These are phyloP conservation scores for Lithophane leautieri DNA, from an alignment of 2,888 invertebrate genomes.

Conservation along the genomic window DNA sequence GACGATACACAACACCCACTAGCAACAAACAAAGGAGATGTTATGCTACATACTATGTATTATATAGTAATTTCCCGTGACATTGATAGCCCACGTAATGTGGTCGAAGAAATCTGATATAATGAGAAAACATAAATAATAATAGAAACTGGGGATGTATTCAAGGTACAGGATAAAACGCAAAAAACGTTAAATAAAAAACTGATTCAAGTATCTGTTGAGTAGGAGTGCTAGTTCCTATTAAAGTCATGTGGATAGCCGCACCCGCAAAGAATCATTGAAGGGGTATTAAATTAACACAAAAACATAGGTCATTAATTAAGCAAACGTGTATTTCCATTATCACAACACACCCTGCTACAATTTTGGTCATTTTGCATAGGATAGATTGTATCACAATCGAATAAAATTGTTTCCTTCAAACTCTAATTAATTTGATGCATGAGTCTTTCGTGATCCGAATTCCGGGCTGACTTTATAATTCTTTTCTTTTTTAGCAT, in stretches of 20 bases:
- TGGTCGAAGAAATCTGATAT: constrained; percentile 59
- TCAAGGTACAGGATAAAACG: constrained; percentile 28
- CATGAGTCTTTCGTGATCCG: constrained; percentile 3
- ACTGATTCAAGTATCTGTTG: constrained; percentile 7
- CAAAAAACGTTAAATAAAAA: background rate
- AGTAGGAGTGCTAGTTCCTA: constrained; percentile 21
- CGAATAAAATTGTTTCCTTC: background rate
- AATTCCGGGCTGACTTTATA: background rate
- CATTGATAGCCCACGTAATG: constrained; percentile 76
- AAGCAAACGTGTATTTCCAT: constrained; percentile 31
- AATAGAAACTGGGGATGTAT: constrained; percentile 20
- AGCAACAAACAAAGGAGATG: constrained; percentile 44
- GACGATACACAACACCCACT: constrained; percentile 47
- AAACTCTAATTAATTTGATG: constrained; percentile 17
- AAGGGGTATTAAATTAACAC: constrained; percentile 29
- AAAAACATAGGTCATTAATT: constrained; percentile 36
- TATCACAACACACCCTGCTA: constrained; percentile 36
- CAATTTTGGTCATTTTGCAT: constrained; percentile 15
- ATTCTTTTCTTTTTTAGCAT: background rate
- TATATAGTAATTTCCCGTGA: constrained; percentile 71
- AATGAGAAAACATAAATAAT: constrained; percentile 31
- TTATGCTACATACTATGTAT: constrained; percentile 4
- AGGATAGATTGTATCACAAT: constrained; percentile 11
- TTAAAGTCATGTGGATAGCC: constrained; percentile 24
- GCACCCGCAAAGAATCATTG: constrained; percentile 30